Evolutionary conservation across 2,888 invertebrate species (phyloP).

Genomic region (Cerastis rubricosa): DNA sequence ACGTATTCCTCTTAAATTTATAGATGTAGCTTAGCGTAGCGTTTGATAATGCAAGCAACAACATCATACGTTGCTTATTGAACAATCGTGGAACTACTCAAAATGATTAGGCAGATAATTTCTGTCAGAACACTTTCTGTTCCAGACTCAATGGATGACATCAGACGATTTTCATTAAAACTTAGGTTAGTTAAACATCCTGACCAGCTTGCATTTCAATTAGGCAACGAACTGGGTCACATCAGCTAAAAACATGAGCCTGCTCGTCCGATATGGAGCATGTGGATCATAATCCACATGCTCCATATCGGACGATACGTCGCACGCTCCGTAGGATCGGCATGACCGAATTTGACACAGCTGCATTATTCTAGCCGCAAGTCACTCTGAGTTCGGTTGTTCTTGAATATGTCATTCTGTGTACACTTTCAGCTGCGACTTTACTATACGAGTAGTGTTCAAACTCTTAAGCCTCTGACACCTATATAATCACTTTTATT

Average conservation of each 20-base stretch:
- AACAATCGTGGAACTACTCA: not conserved
- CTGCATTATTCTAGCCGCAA: not conserved
- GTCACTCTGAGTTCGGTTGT: not conserved
- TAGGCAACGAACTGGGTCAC: not conserved
- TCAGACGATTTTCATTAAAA: not conserved
- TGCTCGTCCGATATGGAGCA: too few relatives aligned
- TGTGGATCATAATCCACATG: too few relatives aligned
- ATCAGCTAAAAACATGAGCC: not conserved
- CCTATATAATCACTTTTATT: too few relatives aligned
- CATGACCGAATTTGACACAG: not conserved
- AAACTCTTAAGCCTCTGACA: not conserved
- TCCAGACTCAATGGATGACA: not conserved
- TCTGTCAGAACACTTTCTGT: not conserved
- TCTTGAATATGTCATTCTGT: not conserved
- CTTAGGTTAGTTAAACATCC: not conserved
- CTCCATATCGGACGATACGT: not conserved
- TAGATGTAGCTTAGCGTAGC: too few relatives aligned
- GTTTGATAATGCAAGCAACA: too few relatives aligned
- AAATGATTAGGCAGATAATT: not conserved
- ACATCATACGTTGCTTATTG: too few relatives aligned
- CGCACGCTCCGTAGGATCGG: not conserved
- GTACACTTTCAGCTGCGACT: not conserved
- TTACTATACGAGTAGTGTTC: not conserved
- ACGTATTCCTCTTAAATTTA: not conserved
- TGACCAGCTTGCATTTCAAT: not conserved